Base-by-base conservation (phyloP, 2,113 vertebrate genomes). In the Electrona antarctica region DNA sequence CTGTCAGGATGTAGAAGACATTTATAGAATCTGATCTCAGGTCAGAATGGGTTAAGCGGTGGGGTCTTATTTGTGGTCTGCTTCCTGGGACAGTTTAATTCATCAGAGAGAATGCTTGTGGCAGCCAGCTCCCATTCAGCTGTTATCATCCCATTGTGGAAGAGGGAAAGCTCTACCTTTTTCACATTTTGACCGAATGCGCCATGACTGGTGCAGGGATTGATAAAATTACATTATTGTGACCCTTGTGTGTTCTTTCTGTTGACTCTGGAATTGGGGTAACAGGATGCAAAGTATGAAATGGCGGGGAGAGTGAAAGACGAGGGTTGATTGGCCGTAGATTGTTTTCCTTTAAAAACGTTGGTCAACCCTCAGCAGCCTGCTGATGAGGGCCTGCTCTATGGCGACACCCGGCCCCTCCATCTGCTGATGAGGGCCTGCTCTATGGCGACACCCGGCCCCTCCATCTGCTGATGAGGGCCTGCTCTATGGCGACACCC, bases 11-110 rank as follows among this genome's bases (percentile, higher is more conserved):
- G n/a, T n/a, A n/a, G n/a, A n/a, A n/a, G n/a, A n/a, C n/a, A n/a
- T n/a, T n/a, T n/a, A n/a, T n/a, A n/a, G n/a, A n/a, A n/a, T n/a
- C n/a, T n/a, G n/a, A n/a, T n/a, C n/a, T n/a, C n/a, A n/a, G n/a
- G n/a, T n/a, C n/a, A n/a, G n/a, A n/a, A n/a, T n/a, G n/a, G n/a
- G n/a, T n/a, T n/a, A 84, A 85, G 67, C 61, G 55, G 60, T 66
- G 58, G 49, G 74, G 80, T 80, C 50, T n/a, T 60, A 69, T 83
- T 85, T 87, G 76, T 59, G 74, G 85, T 75, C 79, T 7, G 60
- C 61, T 67, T 67, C 50, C 61, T 70, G 65, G 21, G 60, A 73
- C 50, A 65, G 71, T 61, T 71, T 80, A 85, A 90, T 87, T 84
- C 74, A 77, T 87, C 76, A 85, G 60, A 82, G 65, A 48, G 74